Evolutionary conservation across 2,888 invertebrate species (phyloP).

Genomic region (Sminthurinus aureus): DNA sequence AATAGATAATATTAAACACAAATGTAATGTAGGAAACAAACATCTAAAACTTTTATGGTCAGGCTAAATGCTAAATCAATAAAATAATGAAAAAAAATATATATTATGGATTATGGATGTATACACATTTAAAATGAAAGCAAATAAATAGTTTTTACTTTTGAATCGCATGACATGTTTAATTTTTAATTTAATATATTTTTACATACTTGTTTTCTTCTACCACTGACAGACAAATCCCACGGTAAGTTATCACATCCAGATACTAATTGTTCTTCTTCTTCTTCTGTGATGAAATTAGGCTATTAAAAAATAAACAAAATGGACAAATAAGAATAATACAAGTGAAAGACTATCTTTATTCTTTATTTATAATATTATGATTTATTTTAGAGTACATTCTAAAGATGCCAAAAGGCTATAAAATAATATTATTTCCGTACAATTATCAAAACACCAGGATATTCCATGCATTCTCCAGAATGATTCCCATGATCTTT

Average conservation of each 20-base stretch:
- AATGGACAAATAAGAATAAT: too few relatives aligned
- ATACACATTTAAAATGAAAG: not conserved
- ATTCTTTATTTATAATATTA: too few relatives aligned
- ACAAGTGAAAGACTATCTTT: conserved; percentile 3
- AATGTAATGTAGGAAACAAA: too few relatives aligned
- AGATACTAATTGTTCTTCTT: conserved; percentile 73
- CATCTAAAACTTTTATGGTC: too few relatives aligned
- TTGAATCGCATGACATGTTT: not conserved
- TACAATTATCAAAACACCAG: conserved; percentile 73
- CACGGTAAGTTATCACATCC: conserved; percentile 83
- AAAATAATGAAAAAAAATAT: not conserved
- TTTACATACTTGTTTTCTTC: conserved; percentile 80
- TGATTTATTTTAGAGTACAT: not conserved
- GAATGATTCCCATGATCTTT: conserved; percentile 74
- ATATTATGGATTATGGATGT: not conserved
- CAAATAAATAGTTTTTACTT: too few relatives aligned
- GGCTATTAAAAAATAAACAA: conserved; percentile 64
- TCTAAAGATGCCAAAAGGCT: not conserved
- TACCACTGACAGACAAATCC: conserved; percentile 93
- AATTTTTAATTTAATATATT: too few relatives aligned
- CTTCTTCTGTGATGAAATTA: conserved; percentile 77
- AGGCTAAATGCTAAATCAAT: too few relatives aligned
- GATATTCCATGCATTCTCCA: conserved; percentile 70
- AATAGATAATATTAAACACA: not conserved
- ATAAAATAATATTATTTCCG: not conserved